phyloP scores from a whole-genome alignment of 2,888 invertebrate genomes.

The Tanypteryx hageni region DNA sequence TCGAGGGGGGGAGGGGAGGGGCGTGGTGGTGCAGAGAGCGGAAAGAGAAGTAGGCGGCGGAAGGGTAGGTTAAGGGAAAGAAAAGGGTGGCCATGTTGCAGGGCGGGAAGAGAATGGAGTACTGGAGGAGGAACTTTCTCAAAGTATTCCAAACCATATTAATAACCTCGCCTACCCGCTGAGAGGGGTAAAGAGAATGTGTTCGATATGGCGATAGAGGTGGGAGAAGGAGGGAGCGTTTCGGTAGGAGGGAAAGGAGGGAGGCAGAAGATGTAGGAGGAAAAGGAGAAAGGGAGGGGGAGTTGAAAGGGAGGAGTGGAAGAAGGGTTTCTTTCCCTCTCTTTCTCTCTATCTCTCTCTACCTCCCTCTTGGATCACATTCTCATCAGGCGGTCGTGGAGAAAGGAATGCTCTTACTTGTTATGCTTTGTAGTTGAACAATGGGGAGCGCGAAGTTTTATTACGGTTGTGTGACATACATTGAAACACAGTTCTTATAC shows the following conservation, averaged over 20 bases:
- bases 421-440: constrained; percentile 19
- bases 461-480: not conserved
- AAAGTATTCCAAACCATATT: not conserved
- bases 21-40: too few species aligned
- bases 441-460: not conserved
- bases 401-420: not conserved
- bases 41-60: not conserved
- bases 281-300: not conserved
- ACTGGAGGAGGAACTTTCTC: not conserved
- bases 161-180: constrained; percentile 26
- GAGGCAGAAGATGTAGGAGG: not conserved
- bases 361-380: constrained; percentile 10
- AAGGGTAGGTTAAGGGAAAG: not conserved
- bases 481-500: not conserved
- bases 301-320: too few species aligned
- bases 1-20: not conserved
- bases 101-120: not conserved
- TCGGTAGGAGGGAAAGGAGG: not conserved
- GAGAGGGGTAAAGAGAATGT: constrained; percentile 23
- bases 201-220: constrained; percentile 21
- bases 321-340: not conserved
- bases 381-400: constrained; percentile 19
- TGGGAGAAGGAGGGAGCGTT: not conserved
- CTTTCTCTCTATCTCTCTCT: not conserved
- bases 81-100: not conserved